Conservation (phyloP, 1,140 invertebrate species). For the Drosophila elegans region DNA sequence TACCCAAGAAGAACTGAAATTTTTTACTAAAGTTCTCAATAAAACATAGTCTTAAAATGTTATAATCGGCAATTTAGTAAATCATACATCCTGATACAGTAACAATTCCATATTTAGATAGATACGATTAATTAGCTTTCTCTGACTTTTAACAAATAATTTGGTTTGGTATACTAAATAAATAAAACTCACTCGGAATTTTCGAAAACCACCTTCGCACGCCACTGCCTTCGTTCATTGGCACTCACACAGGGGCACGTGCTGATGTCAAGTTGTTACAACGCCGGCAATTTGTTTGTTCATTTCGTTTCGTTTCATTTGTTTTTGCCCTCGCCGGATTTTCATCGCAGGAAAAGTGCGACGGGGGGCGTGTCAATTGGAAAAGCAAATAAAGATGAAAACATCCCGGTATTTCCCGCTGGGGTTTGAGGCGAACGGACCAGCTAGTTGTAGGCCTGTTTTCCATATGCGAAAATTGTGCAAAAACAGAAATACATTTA, state of each 20-base stretch:
- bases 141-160: no score
- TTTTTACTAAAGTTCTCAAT: no score
- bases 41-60: no score
- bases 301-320: slow-evolving; percentile 58
- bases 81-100: no score
- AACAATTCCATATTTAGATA: no score
- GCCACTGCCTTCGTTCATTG: slow-evolving; percentile 6
- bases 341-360: neutral
- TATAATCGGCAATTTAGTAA: no score
- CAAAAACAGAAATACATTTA: neutral
- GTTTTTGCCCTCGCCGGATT: slow-evolving; percentile 11
- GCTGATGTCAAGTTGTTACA: slow-evolving; percentile 70
- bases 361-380: slow-evolving; percentile 29
- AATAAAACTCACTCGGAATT: no score
- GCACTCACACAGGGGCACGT: slow-evolving; percentile 51
- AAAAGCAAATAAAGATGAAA: slow-evolving; percentile 40
- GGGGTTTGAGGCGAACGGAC: neutral
- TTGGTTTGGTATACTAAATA: neutral
- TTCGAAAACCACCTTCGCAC: neutral
- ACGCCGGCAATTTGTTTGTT: slow-evolving; percentile 63
- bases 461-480: slow-evolving; percentile 8
- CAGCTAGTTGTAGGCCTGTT: slow-evolving; percentile 4
- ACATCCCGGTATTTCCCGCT: slow-evolving; percentile 12
- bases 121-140: no score
- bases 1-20: no score